Base-by-base conservation (phyloP, 1,140 invertebrate species). In the Drosophila eugracilis region DNA sequence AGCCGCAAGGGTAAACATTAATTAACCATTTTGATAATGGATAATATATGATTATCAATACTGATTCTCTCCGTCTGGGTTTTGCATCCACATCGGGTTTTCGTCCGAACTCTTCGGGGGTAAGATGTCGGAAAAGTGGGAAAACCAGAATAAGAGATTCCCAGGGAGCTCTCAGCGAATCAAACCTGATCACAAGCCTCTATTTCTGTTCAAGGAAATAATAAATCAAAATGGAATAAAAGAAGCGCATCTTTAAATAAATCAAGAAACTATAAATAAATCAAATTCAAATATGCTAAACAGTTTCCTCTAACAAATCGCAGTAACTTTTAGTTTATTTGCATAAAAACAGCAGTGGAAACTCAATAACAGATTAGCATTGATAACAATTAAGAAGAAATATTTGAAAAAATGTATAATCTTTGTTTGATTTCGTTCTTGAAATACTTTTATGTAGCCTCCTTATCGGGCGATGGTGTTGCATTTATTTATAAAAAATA, bases 11-110 rank as follows among this genome's bases (percentile, higher is more conserved):
- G n/a, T n/a, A n/a, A n/a, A n/a, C n/a, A n/a, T n/a, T 28, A 59
- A 36, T 36, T 59, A 19, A 10, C 7, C 26, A 36, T 24, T 49
- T 19, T n/a, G 28, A 50, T 36, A 28, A 4, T 26, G 5, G 9
- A 0, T 10, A 4, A 15, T 15, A 59, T 21, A 24, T 37, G 41
- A 14, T 14, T 60, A 28, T 47, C 47, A n/a, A 6, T n/a, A 6
- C 24, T 1, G 21, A 36, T 12, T 37, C 9, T 6, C 10, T 7
- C n/a, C 30, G 7, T n/a, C 21, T 41, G 63, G 63, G 34, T 65
- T 65, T 66, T 67, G 59, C 59, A 65, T 41, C 44, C 36, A 12
- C 14, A 4, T 6, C 15, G 44, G 63, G 59, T 21, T 50, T 66
- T 60, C 44, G 17, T 24, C 55, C 14, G 10, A 26, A 12, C 10